Evolutionary conservation across 2,888 invertebrate genomes (phyloP).

Genomic region (Heliothis peltigera): DNA sequence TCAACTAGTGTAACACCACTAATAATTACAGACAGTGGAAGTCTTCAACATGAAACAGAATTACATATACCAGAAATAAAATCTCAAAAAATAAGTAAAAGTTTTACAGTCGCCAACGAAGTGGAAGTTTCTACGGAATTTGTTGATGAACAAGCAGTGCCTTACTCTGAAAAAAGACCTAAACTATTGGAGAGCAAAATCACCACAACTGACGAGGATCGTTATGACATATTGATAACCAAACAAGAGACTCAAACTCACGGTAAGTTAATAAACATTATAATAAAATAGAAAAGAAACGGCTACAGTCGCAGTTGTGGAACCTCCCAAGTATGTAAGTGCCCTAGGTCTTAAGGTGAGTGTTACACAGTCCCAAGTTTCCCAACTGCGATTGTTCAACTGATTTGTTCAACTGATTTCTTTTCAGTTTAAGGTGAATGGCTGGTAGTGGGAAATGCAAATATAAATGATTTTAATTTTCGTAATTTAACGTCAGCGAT

Average conservation of each 20-base stretch:
- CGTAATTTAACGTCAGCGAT: too few species aligned
- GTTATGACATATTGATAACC: conserved; percentile 72
- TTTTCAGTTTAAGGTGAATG: too few species aligned
- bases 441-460: too few species aligned
- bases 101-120: conserved; percentile 76
- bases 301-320: not conserved
- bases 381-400: too few species aligned
- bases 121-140: conserved; percentile 77
- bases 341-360: too few species aligned
- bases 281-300: too few species aligned
- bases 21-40: conserved; percentile 78
- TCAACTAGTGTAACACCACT: conserved; percentile 77
- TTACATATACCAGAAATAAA: conserved; percentile 72
- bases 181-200: conserved; percentile 71
- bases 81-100: conserved; percentile 73
- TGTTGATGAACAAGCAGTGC: conserved; percentile 75
- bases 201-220: conserved; percentile 64
- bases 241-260: conserved; percentile 74
- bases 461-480: too few species aligned
- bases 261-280: conserved; percentile 71
- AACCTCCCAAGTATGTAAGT: too few species aligned
- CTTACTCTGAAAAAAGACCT: conserved; percentile 67
- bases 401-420: too few species aligned
- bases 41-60: conserved; percentile 80
- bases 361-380: too few species aligned